Evolutionary conservation across 2,888 invertebrate species (phyloP), one percentile per base, ranked within the genome.

Genomic region (Taenaris catops): DNA sequence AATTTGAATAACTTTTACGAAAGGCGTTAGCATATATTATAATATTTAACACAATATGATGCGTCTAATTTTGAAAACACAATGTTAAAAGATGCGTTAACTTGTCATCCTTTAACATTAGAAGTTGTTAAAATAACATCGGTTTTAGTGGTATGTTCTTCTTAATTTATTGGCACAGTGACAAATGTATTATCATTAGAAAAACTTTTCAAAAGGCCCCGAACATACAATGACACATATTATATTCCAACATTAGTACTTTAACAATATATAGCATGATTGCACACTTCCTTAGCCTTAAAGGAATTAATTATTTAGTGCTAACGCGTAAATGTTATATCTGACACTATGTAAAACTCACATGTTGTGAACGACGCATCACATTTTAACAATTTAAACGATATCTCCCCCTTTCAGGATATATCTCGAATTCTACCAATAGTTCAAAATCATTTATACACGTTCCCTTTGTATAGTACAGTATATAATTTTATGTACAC

Each of bases 351-450:
- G 16, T 17, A 17, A 16, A 16, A 16, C 2, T 16, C 1, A 17
- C 2, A 1, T 14, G 4, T n/a, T n/a, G 4, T 17, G 16, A 6
- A 17, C 3, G 32, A 32, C 37, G 28, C 37, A 37, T 25, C 41
- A 41, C 10, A 26, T 25, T 25, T 19, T 21, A 27, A 23, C 31
- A 29, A 34, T 40, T 27, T n/a, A n/a, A 14, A 27, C 12, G 39
- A 46, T 29, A 20, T 29, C 51, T 51, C 54, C 49, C 60, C 60
- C 53, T 42, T n/a, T n/a, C n/a, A n/a, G n/a, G n/a, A n/a, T n/a
- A n/a, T 28, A n/a, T 23, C n/a, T n/a, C 33, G n/a, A 17, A 36
- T 17, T 12, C 37, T 25, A 32, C 7, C 14, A 8, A 29, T 21
- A 19, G 25, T 28, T 36, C 32, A 37, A 41, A 41, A 8, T 6